Conservation (phyloP, 92 coral and sea anemone species). For the Pocillopora grandis region DNA sequence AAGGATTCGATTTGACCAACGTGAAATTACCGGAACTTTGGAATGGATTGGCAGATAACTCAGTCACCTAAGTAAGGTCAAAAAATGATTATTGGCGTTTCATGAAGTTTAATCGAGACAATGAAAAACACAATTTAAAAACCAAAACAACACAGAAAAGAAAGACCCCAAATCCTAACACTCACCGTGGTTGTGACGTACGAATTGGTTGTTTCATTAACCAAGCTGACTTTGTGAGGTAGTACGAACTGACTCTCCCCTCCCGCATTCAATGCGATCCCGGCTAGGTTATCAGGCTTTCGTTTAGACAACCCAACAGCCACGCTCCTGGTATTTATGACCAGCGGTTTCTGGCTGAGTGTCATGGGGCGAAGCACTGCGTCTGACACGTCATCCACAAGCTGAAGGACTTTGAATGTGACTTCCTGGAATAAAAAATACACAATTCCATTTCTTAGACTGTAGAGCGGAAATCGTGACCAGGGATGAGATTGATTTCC, state of each 20-base stretch:
- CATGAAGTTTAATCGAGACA: too few species aligned
- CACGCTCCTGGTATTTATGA: neutral
- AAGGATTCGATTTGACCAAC: slow-evolving; percentile 59
- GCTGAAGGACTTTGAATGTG: neutral
- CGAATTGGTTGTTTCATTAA: slow-evolving; percentile 2
- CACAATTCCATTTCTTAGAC: neutral
- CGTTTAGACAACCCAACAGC: slow-evolving; percentile 29
- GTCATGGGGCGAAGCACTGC: slow-evolving; percentile 39
- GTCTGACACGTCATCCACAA: slow-evolving; percentile 19
- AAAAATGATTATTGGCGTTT: too few species aligned
- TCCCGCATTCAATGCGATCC: slow-evolving; percentile 18
- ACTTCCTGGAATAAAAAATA: slow-evolving; percentile 15
- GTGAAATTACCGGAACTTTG: slow-evolving; percentile 59
- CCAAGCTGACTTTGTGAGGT: slow-evolving; percentile 6
- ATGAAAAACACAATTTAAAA: too few species aligned
- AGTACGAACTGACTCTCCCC: slow-evolving; percentile 18
- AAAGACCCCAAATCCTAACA: neutral
- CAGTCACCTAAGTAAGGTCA: slow-evolving; percentile 42
- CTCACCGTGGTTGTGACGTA: slow-evolving; percentile 34
- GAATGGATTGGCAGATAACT: slow-evolving; percentile 62
- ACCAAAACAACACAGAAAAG: neutral
- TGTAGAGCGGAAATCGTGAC: neutral
- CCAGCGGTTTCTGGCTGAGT: slow-evolving; percentile 22
- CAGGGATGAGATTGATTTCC: neutral
- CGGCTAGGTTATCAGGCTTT: slow-evolving; percentile 24